Percentiles rank a stretch among this genome's conserved stretches.
Conservation (phyloP, 2,888 invertebrate species). For the Ischnus inquisitorius region DNA sequence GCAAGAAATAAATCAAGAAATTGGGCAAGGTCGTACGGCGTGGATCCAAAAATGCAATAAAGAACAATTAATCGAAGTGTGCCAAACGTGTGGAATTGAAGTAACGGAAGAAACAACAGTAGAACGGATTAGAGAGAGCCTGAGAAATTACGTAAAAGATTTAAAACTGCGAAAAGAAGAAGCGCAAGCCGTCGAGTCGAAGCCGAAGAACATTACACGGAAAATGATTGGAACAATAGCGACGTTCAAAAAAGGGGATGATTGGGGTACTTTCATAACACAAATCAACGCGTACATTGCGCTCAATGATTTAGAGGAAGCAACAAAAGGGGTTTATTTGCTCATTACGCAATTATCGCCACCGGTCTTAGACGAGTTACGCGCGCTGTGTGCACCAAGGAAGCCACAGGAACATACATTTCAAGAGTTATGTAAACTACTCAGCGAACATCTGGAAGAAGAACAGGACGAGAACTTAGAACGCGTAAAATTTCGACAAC, state of each 20-base stretch:
- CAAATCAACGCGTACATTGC: not conserved
- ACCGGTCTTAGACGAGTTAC: not conserved
- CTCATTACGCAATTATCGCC: slow-evolving; percentile 5
- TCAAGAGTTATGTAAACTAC: not conserved
- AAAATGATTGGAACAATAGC: not conserved
- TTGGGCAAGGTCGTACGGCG: not conserved
- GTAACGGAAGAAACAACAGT: not conserved
- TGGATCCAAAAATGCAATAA: not conserved
- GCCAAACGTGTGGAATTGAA: not conserved
- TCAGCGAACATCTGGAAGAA: not conserved
- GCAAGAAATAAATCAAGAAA: not conserved
- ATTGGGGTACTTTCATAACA: not conserved
- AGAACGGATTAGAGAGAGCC: not conserved
- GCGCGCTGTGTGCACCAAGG: not conserved
- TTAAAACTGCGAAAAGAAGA: not conserved
- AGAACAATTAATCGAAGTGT: not conserved
- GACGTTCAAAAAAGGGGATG: not conserved
- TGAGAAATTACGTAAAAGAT: not conserved
- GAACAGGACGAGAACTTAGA: not conserved
- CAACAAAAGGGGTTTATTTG: not conserved
- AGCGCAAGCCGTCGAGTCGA: not conserved
- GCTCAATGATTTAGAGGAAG: not conserved
- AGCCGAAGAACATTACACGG: not conserved
- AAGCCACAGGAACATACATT: not conserved
- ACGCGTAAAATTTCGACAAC: slow-evolving; percentile 11